Base-by-base conservation (phyloP, 2,888 invertebrate species). In the Leptogaster cylindrica region DNA sequence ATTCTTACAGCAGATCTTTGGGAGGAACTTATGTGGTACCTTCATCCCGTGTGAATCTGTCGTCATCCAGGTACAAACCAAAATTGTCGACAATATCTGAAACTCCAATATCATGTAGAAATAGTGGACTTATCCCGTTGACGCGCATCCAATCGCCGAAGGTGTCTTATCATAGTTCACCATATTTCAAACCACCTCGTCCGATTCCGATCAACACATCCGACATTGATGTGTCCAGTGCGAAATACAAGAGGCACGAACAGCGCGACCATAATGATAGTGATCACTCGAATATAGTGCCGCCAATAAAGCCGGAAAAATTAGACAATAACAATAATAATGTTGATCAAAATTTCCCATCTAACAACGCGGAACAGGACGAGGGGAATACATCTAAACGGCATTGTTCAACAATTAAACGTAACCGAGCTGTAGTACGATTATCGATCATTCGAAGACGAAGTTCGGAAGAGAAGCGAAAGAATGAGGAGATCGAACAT, bases 121-220 rank as follows among this genome's bases (percentile, higher is more conserved):
- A 73, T 3, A 73, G 73, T 50, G 75, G 76, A 3, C 74, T 81
- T 10, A 81, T 83, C 50, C 78, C 80, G 0, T 72, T 84, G 18
- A 80, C 83, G 31, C 77, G 84, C 51, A 81, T 84, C 39, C 85
- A 77, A 75, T 86, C 82, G 52, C 87, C 80, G 70, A 85, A 82
- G 78, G 81, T 84, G 77, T 82, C 74, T 72, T 85, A 78, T 73
- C 81, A 73, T 74, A 81, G 72, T 73, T 77, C 77, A 77, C 76
- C 81, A 25, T 80, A 82, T 70, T 82, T 83, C 71, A 79, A 79
- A 66, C 76, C 84, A 1, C 81, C 87, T 1, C 85, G 89, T 63
- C 91, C 91, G 1, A 87, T 89, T 55, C 86, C 88, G 72, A 90
- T 92, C 70, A 91, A 92, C 78, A 92, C 93, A 2, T 91, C 91